Conservation (phyloP, 2,797 vertebrate genomes). For the Craterocephalus amniculus region DNA sequence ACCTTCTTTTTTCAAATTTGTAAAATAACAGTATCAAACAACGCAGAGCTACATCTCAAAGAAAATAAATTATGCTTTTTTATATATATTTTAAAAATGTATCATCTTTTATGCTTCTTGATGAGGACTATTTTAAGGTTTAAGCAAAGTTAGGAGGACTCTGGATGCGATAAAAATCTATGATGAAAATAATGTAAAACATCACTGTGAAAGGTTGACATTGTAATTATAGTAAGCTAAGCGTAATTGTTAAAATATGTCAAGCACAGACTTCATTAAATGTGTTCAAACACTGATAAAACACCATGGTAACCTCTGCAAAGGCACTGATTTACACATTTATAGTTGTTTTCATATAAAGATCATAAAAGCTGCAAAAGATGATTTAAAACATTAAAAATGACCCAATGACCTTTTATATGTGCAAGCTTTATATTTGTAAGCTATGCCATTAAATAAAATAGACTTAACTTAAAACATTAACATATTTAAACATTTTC, state of each 20-base stretch:
- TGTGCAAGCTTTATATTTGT: not conserved
- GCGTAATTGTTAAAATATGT: not conserved
- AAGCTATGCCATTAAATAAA: not conserved
- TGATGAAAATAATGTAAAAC: not conserved
- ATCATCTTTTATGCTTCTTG: not conserved
- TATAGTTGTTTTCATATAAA: not conserved
- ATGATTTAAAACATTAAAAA: not conserved
- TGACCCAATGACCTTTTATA: not conserved
- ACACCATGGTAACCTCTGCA: not conserved
- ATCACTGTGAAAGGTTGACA: not conserved
- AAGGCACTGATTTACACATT: not conserved
- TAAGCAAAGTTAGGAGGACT: not conserved
- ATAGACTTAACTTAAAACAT: no score
- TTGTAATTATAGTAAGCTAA: constrained; percentile 7
- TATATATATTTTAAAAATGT: no score
- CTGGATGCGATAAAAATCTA: fast-evolving
- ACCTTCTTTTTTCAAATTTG: no score
- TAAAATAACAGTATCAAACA: no score
- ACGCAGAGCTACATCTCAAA: no score
- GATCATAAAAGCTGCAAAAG: not conserved
- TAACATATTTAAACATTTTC: not conserved
- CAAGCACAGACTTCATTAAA: not conserved
- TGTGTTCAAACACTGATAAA: constrained; percentile 6
- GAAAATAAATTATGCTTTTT: no score
- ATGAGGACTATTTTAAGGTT: not conserved